Evolutionary conservation across 2,888 invertebrate genomes (phyloP).

Genomic region (Drosophila kambysellisi): DNA sequence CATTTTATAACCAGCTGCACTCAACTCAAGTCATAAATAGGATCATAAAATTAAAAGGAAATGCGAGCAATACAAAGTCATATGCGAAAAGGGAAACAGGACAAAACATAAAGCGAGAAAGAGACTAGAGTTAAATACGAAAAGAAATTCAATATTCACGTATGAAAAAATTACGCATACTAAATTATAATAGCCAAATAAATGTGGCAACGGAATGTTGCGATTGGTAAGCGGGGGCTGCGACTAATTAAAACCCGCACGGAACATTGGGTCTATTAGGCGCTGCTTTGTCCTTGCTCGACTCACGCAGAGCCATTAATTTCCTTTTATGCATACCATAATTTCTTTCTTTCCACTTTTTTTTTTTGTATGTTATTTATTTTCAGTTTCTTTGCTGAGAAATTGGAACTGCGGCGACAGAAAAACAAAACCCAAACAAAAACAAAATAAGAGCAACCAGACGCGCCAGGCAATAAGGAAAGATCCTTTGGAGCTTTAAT

Average conservation of each 20-base stretch:
- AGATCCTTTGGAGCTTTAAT: conserved; percentile 58
- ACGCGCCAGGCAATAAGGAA: conserved; percentile 38
- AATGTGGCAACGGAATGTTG: conserved; percentile 35
- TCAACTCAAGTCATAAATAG: conserved; percentile 56
- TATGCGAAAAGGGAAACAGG: conserved; percentile 30
- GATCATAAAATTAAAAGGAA: conserved; percentile 73
- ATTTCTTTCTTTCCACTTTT: conserved; percentile 69
- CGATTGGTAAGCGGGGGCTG: conserved; percentile 12
- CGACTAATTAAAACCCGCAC: conserved; percentile 61
- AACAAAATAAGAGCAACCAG: conserved; percentile 30
- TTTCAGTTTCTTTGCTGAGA: conserved; percentile 29
- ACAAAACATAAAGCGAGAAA: conserved; percentile 10
- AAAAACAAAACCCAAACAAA: conserved; percentile 32
- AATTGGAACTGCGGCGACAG: conserved; percentile 23
- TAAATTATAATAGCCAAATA: conserved; percentile 66
- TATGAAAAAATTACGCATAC: conserved; percentile 64
- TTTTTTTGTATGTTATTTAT: conserved; percentile 30
- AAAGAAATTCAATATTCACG: conserved; percentile 31
- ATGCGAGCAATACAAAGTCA: conserved; percentile 38
- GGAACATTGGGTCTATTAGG: conserved; percentile 57
- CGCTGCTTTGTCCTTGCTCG: conserved; percentile 66
- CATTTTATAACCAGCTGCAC: conserved; percentile 56
- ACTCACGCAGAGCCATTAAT: conserved; percentile 67
- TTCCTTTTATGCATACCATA: conserved; percentile 75
- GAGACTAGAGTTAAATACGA: not conserved